phyloP scores from a whole-genome alignment of 2,888 invertebrate species.

The Morinoia aosen region DNA sequence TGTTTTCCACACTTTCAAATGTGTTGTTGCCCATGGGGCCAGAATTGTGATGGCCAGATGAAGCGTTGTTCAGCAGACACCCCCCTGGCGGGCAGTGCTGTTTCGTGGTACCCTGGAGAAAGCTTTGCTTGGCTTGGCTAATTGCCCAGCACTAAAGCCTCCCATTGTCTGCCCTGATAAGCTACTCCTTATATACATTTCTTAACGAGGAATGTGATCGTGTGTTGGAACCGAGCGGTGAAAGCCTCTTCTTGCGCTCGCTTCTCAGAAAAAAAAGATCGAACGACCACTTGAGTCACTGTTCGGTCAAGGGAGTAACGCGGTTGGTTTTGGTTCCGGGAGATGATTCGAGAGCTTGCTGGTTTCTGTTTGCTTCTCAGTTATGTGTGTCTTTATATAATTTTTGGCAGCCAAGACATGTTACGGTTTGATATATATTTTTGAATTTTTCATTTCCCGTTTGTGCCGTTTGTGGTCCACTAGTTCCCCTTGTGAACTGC shows the following conservation, averaged over 20 bases:
- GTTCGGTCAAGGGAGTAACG: conserved; percentile 12
- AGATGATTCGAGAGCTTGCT: not conserved
- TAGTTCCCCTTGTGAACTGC: not conserved
- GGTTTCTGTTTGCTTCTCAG: not conserved
- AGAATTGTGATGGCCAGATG: not conserved
- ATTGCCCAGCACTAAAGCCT: conserved; percentile 26
- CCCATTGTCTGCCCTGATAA: conserved; percentile 43
- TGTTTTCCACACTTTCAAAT: not conserved
- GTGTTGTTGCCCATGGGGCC: not conserved
- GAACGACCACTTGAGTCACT: not conserved
- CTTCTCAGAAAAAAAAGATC: conserved; percentile 4
- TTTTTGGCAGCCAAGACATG: not conserved
- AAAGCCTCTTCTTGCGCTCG: conserved; percentile 16
- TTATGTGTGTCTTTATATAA: not conserved
- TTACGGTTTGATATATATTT: not conserved
- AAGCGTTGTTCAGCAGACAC: not conserved
- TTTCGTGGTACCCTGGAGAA: conserved; percentile 15
- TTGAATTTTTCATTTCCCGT: not conserved
- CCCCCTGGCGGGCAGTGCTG: not conserved
- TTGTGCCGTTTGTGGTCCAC: not conserved
- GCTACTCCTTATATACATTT: conserved; percentile 16
- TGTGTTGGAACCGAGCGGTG: conserved; percentile 7
- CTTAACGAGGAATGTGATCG: conserved; percentile 30
- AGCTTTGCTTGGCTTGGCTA: conserved; percentile 19
- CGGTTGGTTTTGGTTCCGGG: not conserved